Base-by-base conservation (phyloP, 2,797 vertebrate genomes). In the Apodemus agrarius region DNA sequence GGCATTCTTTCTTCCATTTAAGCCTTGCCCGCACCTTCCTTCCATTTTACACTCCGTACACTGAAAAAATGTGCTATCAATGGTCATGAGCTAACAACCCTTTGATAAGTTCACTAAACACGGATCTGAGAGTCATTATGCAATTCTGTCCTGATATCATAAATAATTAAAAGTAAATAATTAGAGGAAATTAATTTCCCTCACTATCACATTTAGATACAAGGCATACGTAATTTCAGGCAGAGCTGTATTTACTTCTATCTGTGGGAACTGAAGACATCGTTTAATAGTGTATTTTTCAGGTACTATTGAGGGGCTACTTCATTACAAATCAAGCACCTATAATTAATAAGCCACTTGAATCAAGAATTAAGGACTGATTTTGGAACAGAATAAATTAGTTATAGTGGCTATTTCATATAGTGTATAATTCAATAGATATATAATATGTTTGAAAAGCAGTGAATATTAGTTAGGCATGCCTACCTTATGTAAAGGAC, bases 121-220 rank as follows among this genome's bases (percentile, higher is more conserved):
- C n/a, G 21, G 82, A 61, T 89, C 46, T 87, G 52, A 93, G 93
- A 67, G n/a, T 9, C 29, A 88, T 88, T 78, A 69, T 94, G 16
- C 69, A 76, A 94, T 94, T 81, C 83, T 85, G 88, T 91, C 46
- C 10, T 91, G 26, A 85, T 75, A 61, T 78, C 22, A 94, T 93
- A 85, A 90, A 87, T 82, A 96, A 76, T 63, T 90, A 61, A 95
- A 92, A 88, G 13, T 69, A 90, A 95, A 69, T 97, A 92, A 94
- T 57, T 83, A 37, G 78, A 16, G 12, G 14, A 17, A 92, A 89
- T 86, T 94, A 29, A 63, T 74, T 94, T 76, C 59, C 4, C 21
- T 86, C 46, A 57, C 1, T 65, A 29, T 89, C 49, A 84, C 72
- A 67, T n/a, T 83, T 92, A 79, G 49, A 57, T 92, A 91, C 6